Evolutionary conservation across 2,113 vertebrate genomes (phyloP).

Genomic region (Pachypanchax playfairii): DNA sequence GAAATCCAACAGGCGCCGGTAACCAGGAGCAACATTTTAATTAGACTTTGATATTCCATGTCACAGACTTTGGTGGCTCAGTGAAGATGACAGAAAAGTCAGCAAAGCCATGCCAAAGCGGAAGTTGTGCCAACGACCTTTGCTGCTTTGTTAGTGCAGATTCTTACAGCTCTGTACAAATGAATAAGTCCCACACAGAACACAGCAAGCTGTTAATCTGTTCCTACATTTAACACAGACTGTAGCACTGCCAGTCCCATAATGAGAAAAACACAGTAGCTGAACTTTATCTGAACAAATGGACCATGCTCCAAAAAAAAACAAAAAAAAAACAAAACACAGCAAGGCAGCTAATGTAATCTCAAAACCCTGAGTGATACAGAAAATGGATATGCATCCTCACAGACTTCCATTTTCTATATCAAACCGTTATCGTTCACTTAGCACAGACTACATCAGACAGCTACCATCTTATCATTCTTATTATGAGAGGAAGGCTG

Average conservation of each 20-base stretch:
- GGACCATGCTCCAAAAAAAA: not conserved
- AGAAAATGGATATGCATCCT: slow-evolving; percentile 33
- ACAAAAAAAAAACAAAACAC: slow-evolving; percentile 10
- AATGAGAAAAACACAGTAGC: slow-evolving; percentile 31
- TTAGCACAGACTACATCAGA: not conserved
- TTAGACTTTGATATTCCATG: slow-evolving; percentile 23
- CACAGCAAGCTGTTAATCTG: slow-evolving; percentile 6
- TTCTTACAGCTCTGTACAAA: slow-evolving; percentile 15
- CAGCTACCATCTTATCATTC: not conserved
- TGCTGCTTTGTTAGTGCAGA: not conserved
- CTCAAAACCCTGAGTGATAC: slow-evolving; percentile 9
- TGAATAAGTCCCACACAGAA: slow-evolving; percentile 10
- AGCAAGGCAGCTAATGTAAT: slow-evolving; percentile 25
- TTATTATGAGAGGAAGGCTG: not conserved
- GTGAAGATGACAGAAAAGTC: slow-evolving; percentile 8
- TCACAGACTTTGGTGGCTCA: not conserved
- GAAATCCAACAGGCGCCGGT: slow-evolving; percentile 29
- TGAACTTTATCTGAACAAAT: slow-evolving; percentile 15
- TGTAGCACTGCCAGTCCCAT: slow-evolving; percentile 6
- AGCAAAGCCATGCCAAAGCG: not conserved
- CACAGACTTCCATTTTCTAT: slow-evolving; percentile 13
- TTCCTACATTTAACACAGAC: slow-evolving; percentile 2
- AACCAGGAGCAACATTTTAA: slow-evolving; percentile 39
- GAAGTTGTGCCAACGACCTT: not conserved
- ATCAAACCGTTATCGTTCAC: slow-evolving; percentile 20